Conservation (phyloP, 92 coral and sea anemone genomes). For the Zoanthus sansibaricus region DNA sequence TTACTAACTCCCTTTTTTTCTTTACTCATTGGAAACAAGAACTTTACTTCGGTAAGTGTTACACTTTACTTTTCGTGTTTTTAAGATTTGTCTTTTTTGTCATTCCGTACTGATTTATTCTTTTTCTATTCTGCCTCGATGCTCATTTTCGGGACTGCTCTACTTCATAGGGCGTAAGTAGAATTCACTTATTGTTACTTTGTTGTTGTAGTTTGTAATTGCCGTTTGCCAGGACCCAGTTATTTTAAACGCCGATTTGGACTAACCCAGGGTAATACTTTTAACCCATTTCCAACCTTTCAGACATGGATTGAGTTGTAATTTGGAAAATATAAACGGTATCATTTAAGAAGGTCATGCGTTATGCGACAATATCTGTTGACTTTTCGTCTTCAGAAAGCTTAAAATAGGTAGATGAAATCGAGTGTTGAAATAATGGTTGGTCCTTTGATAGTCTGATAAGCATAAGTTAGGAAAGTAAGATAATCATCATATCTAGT, state of each 20-base stretch:
- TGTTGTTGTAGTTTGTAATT: background rate
- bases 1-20: background rate
- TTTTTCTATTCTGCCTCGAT: background rate
- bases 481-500: too few species aligned
- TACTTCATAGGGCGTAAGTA: slow-evolving; percentile 21
- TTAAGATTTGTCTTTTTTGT: background rate
- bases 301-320: too few species aligned
- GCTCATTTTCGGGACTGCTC: background rate
- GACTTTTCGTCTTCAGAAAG: too few species aligned
- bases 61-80: background rate
- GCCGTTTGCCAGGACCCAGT: background rate
- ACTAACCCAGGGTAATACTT: too few species aligned
- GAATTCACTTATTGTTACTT: background rate
- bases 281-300: too few species aligned
- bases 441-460: too few species aligned
- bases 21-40: slow-evolving; percentile 21
- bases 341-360: too few species aligned
- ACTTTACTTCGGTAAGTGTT: slow-evolving; percentile 26
- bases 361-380: too few species aligned
- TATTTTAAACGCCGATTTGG: background rate
- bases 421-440: too few species aligned
- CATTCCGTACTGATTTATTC: background rate
- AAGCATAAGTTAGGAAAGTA: too few species aligned
- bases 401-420: too few species aligned
- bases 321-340: too few species aligned